A percentile compares a stretch with the other conserved stretches of the same genome.
These are phyloP conservation scores for Hippolais icterina DNA, from an alignment of 2,113 vertebrate genomes.

Conservation along the genomic window DNA sequence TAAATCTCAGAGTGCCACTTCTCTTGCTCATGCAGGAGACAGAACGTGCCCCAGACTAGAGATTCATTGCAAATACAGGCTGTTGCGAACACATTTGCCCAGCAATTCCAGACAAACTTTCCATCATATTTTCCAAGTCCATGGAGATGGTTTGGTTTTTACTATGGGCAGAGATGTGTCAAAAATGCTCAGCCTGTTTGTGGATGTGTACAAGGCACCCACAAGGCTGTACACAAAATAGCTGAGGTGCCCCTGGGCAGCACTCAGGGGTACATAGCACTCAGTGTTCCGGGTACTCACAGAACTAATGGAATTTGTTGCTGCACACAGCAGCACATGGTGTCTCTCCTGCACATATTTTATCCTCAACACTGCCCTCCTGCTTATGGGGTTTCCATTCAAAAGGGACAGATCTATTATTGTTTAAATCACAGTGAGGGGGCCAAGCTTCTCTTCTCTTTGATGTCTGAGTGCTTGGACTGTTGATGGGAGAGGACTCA, in stretches of 20 bases:
- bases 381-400: neutral
- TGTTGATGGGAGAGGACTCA: neutral
- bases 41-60: neutral
- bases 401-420: neutral
- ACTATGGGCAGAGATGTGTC: neutral
- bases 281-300: rapidly evolving
- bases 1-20: neutral
- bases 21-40: neutral
- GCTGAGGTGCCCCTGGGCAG: neutral
- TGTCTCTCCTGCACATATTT: neutral
- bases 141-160: neutral
- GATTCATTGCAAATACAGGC: neutral
- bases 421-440: neutral
- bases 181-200: neutral
- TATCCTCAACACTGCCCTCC: neutral
- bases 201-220: rapidly evolving
- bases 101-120: neutral
- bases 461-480: neutral
- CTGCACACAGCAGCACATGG: neutral
- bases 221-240: neutral
- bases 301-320: neutral
- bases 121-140: neutral
- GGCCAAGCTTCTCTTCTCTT: neutral
- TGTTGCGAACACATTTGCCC: neutral
- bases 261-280: rapidly evolving